Evolutionary conservation across 2,797 vertebrate species (phyloP).

Genomic region (Artibeus jamaicensis): DNA sequence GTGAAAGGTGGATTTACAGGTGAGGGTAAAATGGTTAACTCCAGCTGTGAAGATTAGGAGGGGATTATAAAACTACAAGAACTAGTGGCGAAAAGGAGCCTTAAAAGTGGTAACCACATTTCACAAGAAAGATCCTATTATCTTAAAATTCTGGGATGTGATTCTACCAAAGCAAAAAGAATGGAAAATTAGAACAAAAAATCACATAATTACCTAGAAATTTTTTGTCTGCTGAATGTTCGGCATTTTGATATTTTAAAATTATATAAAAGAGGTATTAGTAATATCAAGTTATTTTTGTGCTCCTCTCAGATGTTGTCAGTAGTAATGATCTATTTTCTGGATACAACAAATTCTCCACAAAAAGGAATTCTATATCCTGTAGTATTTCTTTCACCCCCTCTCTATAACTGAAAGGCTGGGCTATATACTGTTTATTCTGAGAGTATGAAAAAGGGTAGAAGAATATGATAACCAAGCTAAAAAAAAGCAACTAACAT

Average conservation of each 20-base stretch:
- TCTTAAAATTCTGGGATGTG: background rate
- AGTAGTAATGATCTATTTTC: conserved; percentile 12
- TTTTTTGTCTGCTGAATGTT: background rate
- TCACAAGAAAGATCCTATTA: background rate
- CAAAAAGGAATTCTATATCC: background rate
- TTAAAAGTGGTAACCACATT: background rate
- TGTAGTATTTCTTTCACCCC: background rate
- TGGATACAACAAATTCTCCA: background rate
- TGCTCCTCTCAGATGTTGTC: background rate
- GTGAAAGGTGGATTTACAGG: background rate
- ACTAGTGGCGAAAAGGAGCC: background rate
- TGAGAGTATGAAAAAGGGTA: background rate
- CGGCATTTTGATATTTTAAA: background rate
- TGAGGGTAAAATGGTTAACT: background rate
- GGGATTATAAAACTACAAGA: background rate
- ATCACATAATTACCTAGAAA: background rate
- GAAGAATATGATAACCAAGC: conserved; percentile 35
- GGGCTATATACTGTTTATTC: background rate
- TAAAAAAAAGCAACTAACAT: background rate
- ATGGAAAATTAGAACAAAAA: background rate
- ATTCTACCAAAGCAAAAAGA: background rate
- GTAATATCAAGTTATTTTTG: background rate
- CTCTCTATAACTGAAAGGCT: conserved; percentile 6
- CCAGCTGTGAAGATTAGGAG: background rate
- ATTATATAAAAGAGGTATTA: conserved; percentile 5